Conservation (phyloP, 2,888 invertebrate species). For the Bugulina stolonifera region DNA sequence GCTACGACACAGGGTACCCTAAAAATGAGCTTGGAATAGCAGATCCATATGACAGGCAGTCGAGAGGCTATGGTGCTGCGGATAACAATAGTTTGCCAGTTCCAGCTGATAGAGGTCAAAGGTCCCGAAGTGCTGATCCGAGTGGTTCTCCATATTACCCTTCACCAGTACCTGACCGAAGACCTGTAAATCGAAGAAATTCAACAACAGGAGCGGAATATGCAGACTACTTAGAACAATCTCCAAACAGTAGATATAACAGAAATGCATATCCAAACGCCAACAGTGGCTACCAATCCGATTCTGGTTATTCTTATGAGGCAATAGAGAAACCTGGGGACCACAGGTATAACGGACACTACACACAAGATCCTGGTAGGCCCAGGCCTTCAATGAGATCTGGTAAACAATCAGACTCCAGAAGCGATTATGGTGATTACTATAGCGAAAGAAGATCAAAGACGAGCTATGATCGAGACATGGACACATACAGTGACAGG, state of each 20-base stretch:
- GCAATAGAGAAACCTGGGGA: neutral
- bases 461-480: conserved; percentile 7
- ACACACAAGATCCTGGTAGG: neutral
- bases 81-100: conserved; percentile 8
- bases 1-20: neutral
- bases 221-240: conserved; percentile 19
- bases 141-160: conserved; percentile 13
- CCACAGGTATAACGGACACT: conserved; percentile 10
- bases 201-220: conserved; percentile 16
- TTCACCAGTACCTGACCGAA: conserved; percentile 10
- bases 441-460: conserved; percentile 17
- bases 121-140: conserved; percentile 25
- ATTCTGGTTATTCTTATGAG: conserved; percentile 6
- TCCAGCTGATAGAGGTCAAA: neutral
- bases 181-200: conserved; percentile 8
- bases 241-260: neutral
- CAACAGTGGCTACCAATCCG: conserved; percentile 18
- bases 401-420: neutral
- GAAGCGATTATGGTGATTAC: conserved; percentile 45
- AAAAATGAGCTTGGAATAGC: neutral
- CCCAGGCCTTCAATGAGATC: neutral
- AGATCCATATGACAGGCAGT: conserved; percentile 10
- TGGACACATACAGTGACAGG: neutral
- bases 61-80: neutral
- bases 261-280: neutral